Conservation (phyloP, 1,140 invertebrate species). For the Drosophila leontia region DNA sequence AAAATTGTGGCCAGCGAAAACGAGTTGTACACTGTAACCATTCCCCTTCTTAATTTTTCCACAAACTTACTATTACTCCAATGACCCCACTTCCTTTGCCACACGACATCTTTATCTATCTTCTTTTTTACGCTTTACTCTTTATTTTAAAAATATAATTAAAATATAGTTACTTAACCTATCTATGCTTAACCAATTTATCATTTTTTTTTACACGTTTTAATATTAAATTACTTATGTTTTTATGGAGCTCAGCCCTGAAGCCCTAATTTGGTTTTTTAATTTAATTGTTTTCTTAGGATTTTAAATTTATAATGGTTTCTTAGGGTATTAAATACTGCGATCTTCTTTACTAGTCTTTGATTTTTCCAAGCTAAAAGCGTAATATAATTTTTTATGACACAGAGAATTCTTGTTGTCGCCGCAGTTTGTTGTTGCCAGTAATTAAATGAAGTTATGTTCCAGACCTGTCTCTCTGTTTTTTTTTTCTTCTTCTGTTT, state of each 20-base stretch:
- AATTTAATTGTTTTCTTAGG: not conserved
- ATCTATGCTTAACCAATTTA: too few species aligned
- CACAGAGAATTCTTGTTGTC: conserved; percentile 67
- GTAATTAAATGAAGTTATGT: conserved; percentile 81
- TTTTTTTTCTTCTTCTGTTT: conserved; percentile 11
- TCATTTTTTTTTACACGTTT: fast-evolving
- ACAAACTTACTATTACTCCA: conserved; percentile 53
- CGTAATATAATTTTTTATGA: conserved; percentile 77
- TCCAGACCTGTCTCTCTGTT: conserved; percentile 44
- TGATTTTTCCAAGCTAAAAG: conserved; percentile 21
- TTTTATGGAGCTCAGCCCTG: not conserved
- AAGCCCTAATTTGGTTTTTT: not conserved
- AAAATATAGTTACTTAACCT: not conserved
- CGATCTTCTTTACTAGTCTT: not conserved
- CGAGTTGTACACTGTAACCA: conserved; percentile 23
- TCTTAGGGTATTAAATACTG: not conserved
- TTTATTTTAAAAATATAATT: not conserved
- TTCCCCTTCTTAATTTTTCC: conserved; percentile 6
- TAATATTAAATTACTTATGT: not conserved
- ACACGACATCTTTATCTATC: not conserved
- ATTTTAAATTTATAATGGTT: not conserved
- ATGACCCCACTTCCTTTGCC: conserved; percentile 19
- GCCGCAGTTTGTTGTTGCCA: conserved; percentile 59
- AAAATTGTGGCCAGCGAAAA: conserved; percentile 47
- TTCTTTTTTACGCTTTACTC: not conserved